These are phyloP conservation scores for Antheraea pernyi DNA, from an alignment of 1,140 invertebrate genomes.

Conservation along the genomic window DNA sequence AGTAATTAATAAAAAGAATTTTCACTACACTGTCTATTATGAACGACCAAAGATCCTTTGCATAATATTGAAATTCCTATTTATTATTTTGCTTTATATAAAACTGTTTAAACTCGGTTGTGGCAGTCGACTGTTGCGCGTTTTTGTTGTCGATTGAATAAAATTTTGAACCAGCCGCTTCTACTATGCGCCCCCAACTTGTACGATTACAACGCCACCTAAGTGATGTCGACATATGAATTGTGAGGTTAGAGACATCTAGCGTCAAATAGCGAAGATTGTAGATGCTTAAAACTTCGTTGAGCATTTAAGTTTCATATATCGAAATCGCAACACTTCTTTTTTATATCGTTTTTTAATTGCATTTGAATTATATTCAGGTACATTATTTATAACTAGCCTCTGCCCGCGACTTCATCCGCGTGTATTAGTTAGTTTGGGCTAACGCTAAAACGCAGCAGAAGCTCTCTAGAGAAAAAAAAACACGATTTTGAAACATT, in stretches of 20 bases:
- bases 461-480: no score
- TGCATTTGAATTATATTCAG: no score
- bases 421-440: no score
- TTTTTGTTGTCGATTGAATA: conserved; percentile 68
- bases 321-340: no score
- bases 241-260: conserved; percentile 37
- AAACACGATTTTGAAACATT: no score
- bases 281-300: background rate
- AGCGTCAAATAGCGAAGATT: conserved; percentile 30
- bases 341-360: no score
- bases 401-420: no score
- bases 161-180: conserved; percentile 65
- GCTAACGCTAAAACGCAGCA: no score
- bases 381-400: no score
- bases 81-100: background rate
- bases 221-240: background rate
- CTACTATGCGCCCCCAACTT: conserved; percentile 30
- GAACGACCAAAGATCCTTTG: background rate
- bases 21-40: conserved; percentile 1
- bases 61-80: background rate
- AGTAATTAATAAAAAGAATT: background rate
- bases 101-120: conserved; percentile 17
- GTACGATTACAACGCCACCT: conserved; percentile 40
- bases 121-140: conserved; percentile 47
- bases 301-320: background rate